These are phyloP conservation scores for Apoda limacodes DNA, from an alignment of 2,888 invertebrate species.

Conservation along the genomic window DNA sequence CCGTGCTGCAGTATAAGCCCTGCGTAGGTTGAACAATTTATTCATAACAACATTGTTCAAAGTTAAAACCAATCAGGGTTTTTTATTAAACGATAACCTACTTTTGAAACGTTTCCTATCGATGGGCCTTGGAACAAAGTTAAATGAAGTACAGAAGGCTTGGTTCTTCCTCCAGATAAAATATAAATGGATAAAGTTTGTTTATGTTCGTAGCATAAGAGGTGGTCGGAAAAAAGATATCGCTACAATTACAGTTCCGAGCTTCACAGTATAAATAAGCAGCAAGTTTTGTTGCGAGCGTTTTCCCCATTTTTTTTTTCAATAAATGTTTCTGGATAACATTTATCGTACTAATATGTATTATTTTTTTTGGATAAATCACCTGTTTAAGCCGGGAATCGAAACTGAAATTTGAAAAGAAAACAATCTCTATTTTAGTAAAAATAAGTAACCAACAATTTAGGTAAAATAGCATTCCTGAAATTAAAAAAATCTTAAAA, in stretches of 20 bases:
- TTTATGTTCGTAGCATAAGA: slow-evolving; percentile 26
- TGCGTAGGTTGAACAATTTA: no score
- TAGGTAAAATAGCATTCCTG: slow-evolving; percentile 28
- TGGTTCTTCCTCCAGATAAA: slow-evolving; percentile 51
- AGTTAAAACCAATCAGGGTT: slow-evolving; percentile 21
- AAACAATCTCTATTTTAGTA: slow-evolving; percentile 1
- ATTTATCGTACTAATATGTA: no score
- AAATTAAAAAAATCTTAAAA: slow-evolving; percentile 26
- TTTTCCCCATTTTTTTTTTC: no score
- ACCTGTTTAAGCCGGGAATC: no score
- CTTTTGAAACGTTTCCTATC: slow-evolving; percentile 39
- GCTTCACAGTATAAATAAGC: no score
- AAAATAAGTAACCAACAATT: slow-evolving; percentile 17
- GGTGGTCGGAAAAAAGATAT: slow-evolving; percentile 16
- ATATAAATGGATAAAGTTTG: slow-evolving; percentile 52
- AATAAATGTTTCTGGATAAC: no score
- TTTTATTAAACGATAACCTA: slow-evolving; percentile 22
- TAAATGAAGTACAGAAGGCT: slow-evolving; percentile 48
- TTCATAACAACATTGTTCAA: slow-evolving; percentile 16
- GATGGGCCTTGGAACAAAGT: slow-evolving; percentile 48
- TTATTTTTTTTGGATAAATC: no score
- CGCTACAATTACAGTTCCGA: no score
- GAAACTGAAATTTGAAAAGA: no score
- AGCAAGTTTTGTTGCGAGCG: no score
- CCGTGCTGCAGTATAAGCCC: no score